Evolutionary conservation across 2,797 vertebrate species (phyloP).

Genomic region (Myotis pilosus): DNA sequence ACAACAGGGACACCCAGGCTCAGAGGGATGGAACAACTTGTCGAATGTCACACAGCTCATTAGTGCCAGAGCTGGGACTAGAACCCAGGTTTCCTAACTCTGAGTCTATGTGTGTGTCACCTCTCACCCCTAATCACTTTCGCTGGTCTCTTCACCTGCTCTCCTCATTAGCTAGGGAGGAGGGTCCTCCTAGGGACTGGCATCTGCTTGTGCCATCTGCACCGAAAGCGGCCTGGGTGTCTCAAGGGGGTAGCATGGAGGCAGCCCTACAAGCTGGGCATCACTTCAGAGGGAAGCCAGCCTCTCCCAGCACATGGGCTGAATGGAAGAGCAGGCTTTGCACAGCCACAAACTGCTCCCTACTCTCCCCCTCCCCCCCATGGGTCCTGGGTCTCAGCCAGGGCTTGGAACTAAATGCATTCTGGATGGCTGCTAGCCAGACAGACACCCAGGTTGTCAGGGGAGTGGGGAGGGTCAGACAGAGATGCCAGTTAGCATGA

Average conservation of each 20-base stretch:
- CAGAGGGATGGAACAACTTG: neutral
- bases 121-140: neutral
- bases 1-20: neutral
- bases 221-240: constrained; percentile 47
- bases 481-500: constrained; percentile 61
- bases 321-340: constrained; percentile 59
- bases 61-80: neutral
- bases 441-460: constrained; percentile 70
- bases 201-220: constrained; percentile 81
- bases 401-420: constrained; percentile 52
- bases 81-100: constrained; percentile 12
- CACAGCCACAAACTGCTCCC: neutral
- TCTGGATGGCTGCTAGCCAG: constrained; percentile 68
- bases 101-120: neutral
- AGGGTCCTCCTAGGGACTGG: constrained; percentile 59
- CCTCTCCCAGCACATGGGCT: neutral
- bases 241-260: constrained; percentile 65
- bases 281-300: constrained; percentile 78
- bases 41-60: neutral
- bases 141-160: constrained; percentile 54
- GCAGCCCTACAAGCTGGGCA: constrained; percentile 71
- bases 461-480: constrained; percentile 67
- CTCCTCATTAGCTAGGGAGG: constrained; percentile 66
- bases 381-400: constrained; percentile 60
- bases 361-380: neutral